Conservation (phyloP, 2,888 invertebrate genomes). For the Drosophila picticornis region DNA sequence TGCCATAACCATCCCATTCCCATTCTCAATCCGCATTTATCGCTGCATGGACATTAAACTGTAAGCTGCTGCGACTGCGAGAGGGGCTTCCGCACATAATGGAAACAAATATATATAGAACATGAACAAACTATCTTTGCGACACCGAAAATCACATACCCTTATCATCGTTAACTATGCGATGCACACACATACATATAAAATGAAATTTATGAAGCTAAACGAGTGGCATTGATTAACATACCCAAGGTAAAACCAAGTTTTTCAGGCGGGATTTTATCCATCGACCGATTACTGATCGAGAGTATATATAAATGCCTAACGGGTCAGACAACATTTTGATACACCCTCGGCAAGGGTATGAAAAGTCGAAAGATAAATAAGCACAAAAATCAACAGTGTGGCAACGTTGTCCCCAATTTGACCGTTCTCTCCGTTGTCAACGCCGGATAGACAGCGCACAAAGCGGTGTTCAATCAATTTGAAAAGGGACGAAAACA, state of each 20-base stretch:
- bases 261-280: not conserved
- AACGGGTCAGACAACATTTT: not conserved
- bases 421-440: constrained; percentile 20
- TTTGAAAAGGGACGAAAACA: constrained; percentile 43
- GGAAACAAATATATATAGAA: constrained; percentile 42
- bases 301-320: not conserved
- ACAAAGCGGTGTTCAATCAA: constrained; percentile 53
- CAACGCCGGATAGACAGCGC: constrained; percentile 20
- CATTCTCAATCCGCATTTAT: constrained; percentile 58
- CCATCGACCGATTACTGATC: not conserved
- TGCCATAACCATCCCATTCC: constrained; percentile 55
- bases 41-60: constrained; percentile 66
- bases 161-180: not conserved
- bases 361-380: constrained; percentile 45
- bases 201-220: not conserved
- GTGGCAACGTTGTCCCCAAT: constrained; percentile 55
- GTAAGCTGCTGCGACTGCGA: constrained; percentile 35
- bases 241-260: not conserved
- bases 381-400: constrained; percentile 64
- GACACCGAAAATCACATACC: not conserved
- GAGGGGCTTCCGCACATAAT: constrained; percentile 31
- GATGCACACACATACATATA: not conserved
- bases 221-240: not conserved
- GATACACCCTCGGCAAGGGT: not conserved
- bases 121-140: not conserved